Conservation (phyloP, 2,888 invertebrate genomes). For the Aspidiotus destructor region DNA sequence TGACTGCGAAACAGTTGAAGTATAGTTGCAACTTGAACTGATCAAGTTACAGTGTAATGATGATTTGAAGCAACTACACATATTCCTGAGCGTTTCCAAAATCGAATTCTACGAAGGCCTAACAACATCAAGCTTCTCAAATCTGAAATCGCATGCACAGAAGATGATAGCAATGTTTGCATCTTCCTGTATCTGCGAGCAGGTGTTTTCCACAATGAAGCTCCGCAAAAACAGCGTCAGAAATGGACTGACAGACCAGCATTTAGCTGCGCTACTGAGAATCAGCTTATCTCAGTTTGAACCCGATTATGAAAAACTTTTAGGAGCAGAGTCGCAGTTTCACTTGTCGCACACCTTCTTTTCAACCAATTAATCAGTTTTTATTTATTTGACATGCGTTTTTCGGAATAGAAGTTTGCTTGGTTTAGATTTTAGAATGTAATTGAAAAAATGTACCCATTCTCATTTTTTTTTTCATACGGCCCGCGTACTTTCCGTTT, state of each 20-base stretch:
- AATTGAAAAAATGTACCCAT: not conserved
- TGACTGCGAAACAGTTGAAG: constrained; percentile 8
- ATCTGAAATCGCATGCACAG: not conserved
- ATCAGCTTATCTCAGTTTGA: not conserved
- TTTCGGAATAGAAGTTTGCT: too few species aligned
- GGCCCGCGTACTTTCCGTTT: not conserved
- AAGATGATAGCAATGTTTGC: not conserved
- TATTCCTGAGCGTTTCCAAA: not conserved
- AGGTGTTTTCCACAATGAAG: constrained; percentile 11
- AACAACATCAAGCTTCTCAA: not conserved
- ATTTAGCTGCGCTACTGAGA: constrained; percentile 2
- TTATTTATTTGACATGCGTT: too few species aligned
- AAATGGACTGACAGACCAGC: too few species aligned
- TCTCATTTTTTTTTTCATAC: not conserved
- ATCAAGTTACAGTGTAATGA: not conserved
- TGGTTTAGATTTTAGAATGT: not conserved
- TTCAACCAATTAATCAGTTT: too few species aligned
- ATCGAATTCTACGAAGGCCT: not conserved
- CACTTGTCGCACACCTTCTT: too few species aligned
- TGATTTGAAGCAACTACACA: not conserved
- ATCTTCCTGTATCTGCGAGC: constrained; percentile 3
- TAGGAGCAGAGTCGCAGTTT: too few species aligned
- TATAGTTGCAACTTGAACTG: not conserved
- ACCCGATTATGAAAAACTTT: too few species aligned
- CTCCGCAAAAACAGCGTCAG: too few species aligned